phyloP scores from a whole-genome alignment of 92 coral and sea anemone species.

The Chrysogorgia sp. region DNA sequence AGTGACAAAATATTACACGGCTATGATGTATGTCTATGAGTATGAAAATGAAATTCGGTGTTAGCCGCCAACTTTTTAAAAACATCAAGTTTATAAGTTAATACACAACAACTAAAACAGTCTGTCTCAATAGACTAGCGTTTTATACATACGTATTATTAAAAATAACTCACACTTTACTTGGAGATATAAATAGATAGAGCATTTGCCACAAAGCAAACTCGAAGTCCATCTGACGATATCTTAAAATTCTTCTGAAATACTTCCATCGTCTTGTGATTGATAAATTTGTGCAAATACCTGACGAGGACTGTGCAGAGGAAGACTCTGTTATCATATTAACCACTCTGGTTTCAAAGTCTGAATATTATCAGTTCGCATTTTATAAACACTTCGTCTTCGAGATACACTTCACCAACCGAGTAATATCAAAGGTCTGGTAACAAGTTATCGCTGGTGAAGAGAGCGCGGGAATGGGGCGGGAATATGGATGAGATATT shows the following conservation, averaged over 20 bases:
- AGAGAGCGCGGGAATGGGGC: too few species aligned
- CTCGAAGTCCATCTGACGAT: constrained; percentile 99
- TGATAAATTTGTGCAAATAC: constrained; percentile 30
- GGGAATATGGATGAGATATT: too few species aligned
- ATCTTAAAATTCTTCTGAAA: constrained; percentile 83
- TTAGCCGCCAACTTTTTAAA: too few species aligned
- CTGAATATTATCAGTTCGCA: too few species aligned
- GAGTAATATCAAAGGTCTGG: not conserved
- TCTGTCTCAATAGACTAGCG: not conserved
- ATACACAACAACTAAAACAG: constrained; percentile 1
- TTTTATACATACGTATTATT: too few species aligned
- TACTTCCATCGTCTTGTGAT: constrained; percentile 79
- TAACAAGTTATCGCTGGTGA: not conserved
- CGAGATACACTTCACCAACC: too few species aligned
- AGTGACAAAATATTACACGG: too few species aligned
- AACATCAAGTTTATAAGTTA: too few species aligned
- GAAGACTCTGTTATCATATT: constrained; percentile 13
- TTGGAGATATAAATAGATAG: constrained; percentile 87
- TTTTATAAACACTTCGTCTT: too few species aligned
- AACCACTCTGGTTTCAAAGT: not conserved
- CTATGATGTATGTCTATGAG: too few species aligned
- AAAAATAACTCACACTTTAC: constrained; percentile 87
- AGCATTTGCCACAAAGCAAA: constrained; percentile 99
- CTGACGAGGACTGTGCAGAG: constrained; percentile 18
- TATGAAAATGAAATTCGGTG: too few species aligned